Evolutionary conservation across 2,888 invertebrate species (phyloP).

Genomic region (Cryptocephalus primarius): DNA sequence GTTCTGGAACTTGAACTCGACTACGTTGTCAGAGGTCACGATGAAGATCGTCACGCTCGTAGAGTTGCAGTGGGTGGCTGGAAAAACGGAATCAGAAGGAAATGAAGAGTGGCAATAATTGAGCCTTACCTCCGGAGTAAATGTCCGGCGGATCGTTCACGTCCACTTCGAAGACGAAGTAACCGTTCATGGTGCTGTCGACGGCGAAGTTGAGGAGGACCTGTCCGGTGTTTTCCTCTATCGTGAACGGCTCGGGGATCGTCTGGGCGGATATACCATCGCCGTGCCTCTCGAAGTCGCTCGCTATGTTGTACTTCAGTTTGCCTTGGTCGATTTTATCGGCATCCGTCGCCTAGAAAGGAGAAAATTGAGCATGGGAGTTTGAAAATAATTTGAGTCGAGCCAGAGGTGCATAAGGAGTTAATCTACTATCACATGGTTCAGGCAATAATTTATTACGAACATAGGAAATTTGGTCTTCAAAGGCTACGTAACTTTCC

Average conservation of each 20-base stretch:
- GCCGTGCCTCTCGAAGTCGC: conserved; percentile 9
- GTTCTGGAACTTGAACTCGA: conserved; percentile 47
- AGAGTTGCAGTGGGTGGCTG: conserved; percentile 26
- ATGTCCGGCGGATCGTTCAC: conserved; percentile 39
- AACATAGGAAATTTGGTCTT: too few species aligned
- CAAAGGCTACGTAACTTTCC: too few species aligned
- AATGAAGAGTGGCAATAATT: not conserved
- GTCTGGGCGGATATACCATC: conserved; percentile 22
- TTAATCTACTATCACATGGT: too few species aligned
- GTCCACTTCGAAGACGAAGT: conserved; percentile 45
- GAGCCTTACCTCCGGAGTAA: too few species aligned
- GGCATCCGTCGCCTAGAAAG: conserved; percentile 44
- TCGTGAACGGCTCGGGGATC: conserved; percentile 21
- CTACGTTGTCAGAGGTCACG: conserved; percentile 45
- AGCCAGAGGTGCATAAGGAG: too few species aligned
- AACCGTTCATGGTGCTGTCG: conserved; percentile 46
- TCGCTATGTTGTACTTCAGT: conserved; percentile 20
- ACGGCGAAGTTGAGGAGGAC: conserved; percentile 43
- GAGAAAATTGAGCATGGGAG: not conserved
- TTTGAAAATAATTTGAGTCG: too few species aligned
- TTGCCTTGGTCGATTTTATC: conserved; percentile 20
- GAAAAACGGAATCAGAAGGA: not conserved
- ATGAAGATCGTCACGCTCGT: conserved; percentile 46
- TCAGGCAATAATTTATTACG: too few species aligned
- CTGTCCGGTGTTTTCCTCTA: conserved; percentile 30